These are phyloP conservation scores for Prolemur simus DNA, from an alignment of 2,113 vertebrate genomes.

Conservation along the genomic window DNA sequence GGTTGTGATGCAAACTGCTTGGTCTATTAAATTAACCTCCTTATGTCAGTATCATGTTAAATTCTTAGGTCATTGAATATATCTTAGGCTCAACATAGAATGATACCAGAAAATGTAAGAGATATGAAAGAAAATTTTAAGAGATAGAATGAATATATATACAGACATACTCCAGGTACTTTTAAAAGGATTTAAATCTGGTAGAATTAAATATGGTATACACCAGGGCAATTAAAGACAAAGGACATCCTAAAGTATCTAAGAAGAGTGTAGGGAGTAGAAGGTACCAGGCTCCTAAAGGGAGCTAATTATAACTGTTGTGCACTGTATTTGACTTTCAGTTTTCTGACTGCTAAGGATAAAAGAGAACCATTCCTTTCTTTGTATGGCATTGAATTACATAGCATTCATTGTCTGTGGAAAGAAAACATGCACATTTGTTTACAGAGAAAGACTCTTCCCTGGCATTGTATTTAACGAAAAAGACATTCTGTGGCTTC, in stretches of 20 bases:
- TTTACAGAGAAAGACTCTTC: slow-evolving; percentile 52
- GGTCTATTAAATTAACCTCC: neutral
- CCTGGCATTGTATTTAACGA: neutral
- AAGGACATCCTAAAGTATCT: neutral
- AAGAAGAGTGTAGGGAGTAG: neutral
- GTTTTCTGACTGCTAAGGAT: neutral
- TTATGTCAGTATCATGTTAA: neutral
- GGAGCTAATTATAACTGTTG: neutral
- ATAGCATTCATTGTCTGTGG: slow-evolving; percentile 39
- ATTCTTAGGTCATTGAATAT: neutral
- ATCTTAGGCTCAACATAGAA: neutral
- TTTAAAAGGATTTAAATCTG: neutral
- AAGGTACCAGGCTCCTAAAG: neutral
- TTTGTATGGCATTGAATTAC: neutral
- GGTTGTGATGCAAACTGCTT: neutral
- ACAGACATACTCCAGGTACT: neutral
- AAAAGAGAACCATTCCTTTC: slow-evolving; percentile 1
- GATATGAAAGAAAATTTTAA: neutral
- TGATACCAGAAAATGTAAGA: neutral
- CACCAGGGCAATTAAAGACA: neutral
- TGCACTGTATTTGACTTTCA: neutral
- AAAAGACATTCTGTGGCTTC: slow-evolving; percentile 25
- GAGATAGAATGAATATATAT: neutral
- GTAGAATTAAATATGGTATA: neutral
- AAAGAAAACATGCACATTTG: slow-evolving; percentile 36